Evolutionary conservation across 2,888 invertebrate genomes (phyloP).

Genomic region (Pyrgus malvae): DNA sequence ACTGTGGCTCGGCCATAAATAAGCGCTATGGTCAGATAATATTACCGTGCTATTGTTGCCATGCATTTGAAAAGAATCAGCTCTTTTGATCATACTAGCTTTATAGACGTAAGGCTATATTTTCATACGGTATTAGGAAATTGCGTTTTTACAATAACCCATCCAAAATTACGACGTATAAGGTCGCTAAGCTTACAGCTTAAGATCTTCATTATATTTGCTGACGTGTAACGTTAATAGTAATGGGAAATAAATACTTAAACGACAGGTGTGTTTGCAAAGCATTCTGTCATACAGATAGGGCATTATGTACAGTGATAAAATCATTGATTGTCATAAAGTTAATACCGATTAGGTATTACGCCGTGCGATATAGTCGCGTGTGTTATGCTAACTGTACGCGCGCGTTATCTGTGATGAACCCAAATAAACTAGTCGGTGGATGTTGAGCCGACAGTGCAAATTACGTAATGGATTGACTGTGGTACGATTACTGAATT

Average conservation of each 20-base stretch:
- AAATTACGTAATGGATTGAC: neutral
- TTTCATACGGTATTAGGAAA: too few species aligned
- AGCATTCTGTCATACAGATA: constrained; percentile 18
- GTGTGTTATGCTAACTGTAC: neutral
- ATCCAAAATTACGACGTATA: too few species aligned
- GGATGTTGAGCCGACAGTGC: neutral
- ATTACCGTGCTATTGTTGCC: too few species aligned
- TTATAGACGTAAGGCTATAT: too few species aligned
- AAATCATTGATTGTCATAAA: constrained; percentile 6
- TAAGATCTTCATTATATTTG: too few species aligned
- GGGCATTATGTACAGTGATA: constrained; percentile 5
- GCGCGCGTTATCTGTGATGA: neutral
- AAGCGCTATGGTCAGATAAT: too few species aligned
- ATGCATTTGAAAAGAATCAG: too few species aligned
- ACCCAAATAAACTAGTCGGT: neutral
- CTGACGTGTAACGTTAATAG: neutral
- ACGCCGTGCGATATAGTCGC: constrained; percentile 1
- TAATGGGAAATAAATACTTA: constrained; percentile 19
- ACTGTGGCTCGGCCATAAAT: too few species aligned
- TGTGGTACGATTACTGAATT: too few species aligned
- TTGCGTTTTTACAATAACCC: too few species aligned
- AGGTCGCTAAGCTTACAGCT: too few species aligned
- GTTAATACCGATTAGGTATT: constrained; percentile 12
- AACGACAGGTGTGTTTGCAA: constrained; percentile 16
- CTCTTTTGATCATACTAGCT: too few species aligned